Percentiles rank a stretch among this genome's conserved stretches.
phyloP scores from a whole-genome alignment of 2,113 vertebrate genomes.

The Colossoma macropomum region DNA sequence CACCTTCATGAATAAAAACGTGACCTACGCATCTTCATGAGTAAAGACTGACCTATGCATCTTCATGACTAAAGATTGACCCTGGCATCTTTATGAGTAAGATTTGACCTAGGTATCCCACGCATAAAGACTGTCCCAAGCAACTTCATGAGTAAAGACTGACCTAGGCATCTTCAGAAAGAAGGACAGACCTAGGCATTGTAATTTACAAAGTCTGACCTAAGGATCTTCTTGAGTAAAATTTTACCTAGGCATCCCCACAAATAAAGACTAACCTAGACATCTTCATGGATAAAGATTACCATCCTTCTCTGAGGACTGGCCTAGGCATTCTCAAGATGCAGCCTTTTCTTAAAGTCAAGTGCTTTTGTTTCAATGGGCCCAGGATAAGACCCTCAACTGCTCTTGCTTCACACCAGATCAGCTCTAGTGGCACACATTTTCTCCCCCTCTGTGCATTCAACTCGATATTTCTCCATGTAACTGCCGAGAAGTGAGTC shows the following conservation, averaged over 20 bases:
- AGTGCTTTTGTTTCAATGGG: not conserved
- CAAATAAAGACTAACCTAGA: not conserved
- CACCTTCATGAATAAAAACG: not conserved
- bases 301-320: not conserved
- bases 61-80: too few species aligned
- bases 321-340: not conserved
- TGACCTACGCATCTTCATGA: not conserved
- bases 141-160: not conserved
- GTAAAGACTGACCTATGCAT: too few species aligned
- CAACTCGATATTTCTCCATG: not conserved
- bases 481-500: conserved; percentile 54
- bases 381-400: not conserved
- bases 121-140: too few species aligned
- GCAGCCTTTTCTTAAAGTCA: not conserved
- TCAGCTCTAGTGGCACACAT: conserved; percentile 32
- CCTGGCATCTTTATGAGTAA: too few species aligned
- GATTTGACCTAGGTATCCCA: not conserved
- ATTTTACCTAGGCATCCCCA: not conserved
- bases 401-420: not conserved
- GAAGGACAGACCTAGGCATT: not conserved
- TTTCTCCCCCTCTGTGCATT: conserved; percentile 43
- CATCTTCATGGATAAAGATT: not conserved
- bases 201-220: not conserved
- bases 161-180: not conserved
- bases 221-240: not conserved